Evolutionary conservation across 2,888 invertebrate species (phyloP), one percentile per base, ranked within the genome.

Genomic region (Rosalia funebris): DNA sequence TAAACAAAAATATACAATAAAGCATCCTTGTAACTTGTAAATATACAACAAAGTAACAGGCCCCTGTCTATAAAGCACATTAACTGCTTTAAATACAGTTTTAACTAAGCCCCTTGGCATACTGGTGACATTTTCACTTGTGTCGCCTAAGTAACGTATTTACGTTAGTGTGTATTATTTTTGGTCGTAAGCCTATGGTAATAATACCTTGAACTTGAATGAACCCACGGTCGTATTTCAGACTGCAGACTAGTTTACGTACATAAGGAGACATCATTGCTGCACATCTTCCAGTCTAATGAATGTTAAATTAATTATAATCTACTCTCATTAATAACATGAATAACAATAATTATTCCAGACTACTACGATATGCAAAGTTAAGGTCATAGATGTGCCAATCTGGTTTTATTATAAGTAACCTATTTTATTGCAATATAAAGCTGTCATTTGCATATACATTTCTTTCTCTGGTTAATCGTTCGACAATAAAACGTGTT

Each of bases 121-220:
- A 9, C 48, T 48, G 36, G 16, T 44, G 37, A 36, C 19, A 48
- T 11, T 48, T 48, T 36, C 48, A 48, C 48, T 48, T 36, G 36
- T 31, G 50, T 31, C 50, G 50, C 19, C 39, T 47, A 25, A 50
- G 39, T 39, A 50, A 50, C 39, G 50, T 16, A 20, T 50, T 50
- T 50, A 25, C 46, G 14, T 46, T 55, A 56, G 60, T 60, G 59
- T 42, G 48, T 61, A 62, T 58, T 67, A 67, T 65, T 67, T 66
- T 67, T 61, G 62, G 66, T 55, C 58, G 56, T 59, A 50, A 50
- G 60, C 54, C 54, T 61, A 65, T 58, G 52, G 61, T 63, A 63
- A 62, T 66, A 62, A 63, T 65, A 67, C 68, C 68, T 71, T 71
- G 70, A 71, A 71, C 71, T 69, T 70, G 67, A 56, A 45, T 71